Percentiles rank a stretch among this genome's conserved stretches.
These are phyloP conservation scores for Mythimna impura DNA, from an alignment of 2,888 invertebrate genomes.

Conservation along the genomic window DNA sequence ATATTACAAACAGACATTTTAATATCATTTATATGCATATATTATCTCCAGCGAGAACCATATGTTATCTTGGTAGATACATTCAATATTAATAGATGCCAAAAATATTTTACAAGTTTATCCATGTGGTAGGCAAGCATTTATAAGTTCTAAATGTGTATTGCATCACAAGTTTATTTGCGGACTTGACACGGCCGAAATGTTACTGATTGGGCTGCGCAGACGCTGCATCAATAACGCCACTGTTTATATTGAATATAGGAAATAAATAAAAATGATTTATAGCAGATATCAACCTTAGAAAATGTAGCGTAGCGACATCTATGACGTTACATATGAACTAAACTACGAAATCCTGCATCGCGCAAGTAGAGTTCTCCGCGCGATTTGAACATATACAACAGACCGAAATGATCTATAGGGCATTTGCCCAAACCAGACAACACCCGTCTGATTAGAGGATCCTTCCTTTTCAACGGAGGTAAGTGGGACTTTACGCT, in stretches of 20 bases:
- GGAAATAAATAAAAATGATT: constrained; percentile 28
- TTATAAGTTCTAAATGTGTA: constrained; percentile 68
- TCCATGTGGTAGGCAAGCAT: constrained; percentile 58
- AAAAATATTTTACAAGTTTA: constrained; percentile 66
- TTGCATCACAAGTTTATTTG: constrained; percentile 85
- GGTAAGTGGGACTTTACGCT: too few relatives aligned
- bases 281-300: constrained; percentile 4
- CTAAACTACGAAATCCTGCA: too few relatives aligned
- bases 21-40: too few relatives aligned
- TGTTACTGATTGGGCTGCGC: constrained; percentile 66
- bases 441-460: too few relatives aligned
- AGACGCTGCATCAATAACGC: constrained; percentile 61
- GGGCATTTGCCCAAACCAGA: too few relatives aligned
- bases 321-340: too few relatives aligned
- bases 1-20: too few relatives aligned
- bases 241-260: constrained; percentile 42
- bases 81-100: constrained; percentile 67
- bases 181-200: constrained; percentile 79
- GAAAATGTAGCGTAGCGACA: not conserved
- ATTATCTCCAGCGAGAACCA: constrained; percentile 39
- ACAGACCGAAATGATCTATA: too few relatives aligned
- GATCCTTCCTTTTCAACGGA: too few relatives aligned
- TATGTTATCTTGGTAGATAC: constrained; percentile 27
- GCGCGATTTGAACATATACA: too few relatives aligned
- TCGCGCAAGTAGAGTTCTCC: too few relatives aligned